These are phyloP conservation scores for Clitarchus hookeri DNA, from an alignment of 2,888 invertebrate species.

Conservation along the genomic window DNA sequence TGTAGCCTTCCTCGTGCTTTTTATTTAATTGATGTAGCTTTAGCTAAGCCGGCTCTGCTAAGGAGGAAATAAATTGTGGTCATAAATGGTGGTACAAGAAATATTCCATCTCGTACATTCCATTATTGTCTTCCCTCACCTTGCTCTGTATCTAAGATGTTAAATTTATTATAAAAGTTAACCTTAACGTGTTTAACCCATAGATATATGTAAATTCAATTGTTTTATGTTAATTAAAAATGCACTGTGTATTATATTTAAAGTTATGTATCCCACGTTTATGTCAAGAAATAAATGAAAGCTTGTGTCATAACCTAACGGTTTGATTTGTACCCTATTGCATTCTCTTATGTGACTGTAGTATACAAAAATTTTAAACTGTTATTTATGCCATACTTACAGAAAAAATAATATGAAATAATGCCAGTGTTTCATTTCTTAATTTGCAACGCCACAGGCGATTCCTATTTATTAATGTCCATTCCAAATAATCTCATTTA, in stretches of 20 bases:
- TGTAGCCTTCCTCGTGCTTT: slow-evolving; percentile 7
- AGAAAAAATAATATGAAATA: not conserved
- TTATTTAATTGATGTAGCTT: not conserved
- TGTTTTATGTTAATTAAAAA: not conserved
- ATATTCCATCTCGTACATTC: not conserved
- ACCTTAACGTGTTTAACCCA: not conserved
- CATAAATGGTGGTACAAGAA: not conserved
- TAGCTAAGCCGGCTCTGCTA: not conserved
- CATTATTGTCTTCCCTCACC: not conserved
- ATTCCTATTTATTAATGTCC: no score
- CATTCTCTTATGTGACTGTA: not conserved
- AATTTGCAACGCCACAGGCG: no score
- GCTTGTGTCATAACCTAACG: not conserved
- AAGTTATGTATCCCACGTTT: not conserved
- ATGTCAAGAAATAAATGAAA: not conserved
- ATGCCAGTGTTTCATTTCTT: not conserved
- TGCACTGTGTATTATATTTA: not conserved
- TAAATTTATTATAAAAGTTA: not conserved
- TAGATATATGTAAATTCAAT: not conserved
- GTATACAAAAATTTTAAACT: not conserved
- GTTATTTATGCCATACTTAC: not conserved
- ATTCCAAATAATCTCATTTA: no score
- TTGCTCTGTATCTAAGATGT: not conserved
- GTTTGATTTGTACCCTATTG: not conserved
- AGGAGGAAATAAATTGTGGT: not conserved